Evolutionary conservation across 1,140 invertebrate species (phyloP).

Genomic region (Acromyrmex heyeri): DNA sequence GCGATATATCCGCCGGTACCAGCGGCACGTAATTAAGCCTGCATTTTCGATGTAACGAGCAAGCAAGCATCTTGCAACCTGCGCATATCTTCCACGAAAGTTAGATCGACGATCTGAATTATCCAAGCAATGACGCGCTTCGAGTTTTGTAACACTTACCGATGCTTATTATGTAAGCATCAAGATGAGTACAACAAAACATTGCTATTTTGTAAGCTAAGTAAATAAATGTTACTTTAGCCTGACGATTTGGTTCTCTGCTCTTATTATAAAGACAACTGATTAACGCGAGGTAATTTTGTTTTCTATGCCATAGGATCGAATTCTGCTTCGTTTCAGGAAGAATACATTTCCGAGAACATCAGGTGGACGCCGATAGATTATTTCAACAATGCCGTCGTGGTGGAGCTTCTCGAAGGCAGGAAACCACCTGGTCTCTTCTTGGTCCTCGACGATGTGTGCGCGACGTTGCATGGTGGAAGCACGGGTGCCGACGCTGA

Average conservation of each 20-base stretch:
- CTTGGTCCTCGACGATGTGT: conserved; percentile 91
- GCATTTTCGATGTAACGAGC: conserved; percentile 47
- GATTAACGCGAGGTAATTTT: not conserved
- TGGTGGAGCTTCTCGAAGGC: conserved; percentile 90
- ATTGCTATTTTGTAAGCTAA: not conserved
- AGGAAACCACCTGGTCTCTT: conserved; percentile 89
- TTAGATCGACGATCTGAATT: conserved; percentile 34
- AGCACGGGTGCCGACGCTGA: conserved; percentile 89
- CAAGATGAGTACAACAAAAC: not conserved
- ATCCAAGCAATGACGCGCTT: conserved; percentile 2
- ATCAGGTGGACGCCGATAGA: conserved; percentile 92
- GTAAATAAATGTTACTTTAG: not conserved
- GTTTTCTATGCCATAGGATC: not conserved
- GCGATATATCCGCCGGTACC: conserved; percentile 20
- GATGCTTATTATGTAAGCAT: not conserved
- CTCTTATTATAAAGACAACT: not conserved
- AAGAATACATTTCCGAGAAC: conserved; percentile 91
- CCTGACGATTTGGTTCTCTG: not conserved
- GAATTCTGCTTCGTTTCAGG: conserved; percentile 85
- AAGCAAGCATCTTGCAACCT: not conserved
- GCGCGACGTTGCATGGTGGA: conserved; percentile 92
- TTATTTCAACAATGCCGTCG: conserved; percentile 93
- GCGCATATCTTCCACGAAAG: conserved; percentile 35
- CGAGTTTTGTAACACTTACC: not conserved
- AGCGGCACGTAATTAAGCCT: conserved; percentile 32